Evolutionary conservation across 1,140 invertebrate genomes (phyloP).

Genomic region (Drosophila jambulina): DNA sequence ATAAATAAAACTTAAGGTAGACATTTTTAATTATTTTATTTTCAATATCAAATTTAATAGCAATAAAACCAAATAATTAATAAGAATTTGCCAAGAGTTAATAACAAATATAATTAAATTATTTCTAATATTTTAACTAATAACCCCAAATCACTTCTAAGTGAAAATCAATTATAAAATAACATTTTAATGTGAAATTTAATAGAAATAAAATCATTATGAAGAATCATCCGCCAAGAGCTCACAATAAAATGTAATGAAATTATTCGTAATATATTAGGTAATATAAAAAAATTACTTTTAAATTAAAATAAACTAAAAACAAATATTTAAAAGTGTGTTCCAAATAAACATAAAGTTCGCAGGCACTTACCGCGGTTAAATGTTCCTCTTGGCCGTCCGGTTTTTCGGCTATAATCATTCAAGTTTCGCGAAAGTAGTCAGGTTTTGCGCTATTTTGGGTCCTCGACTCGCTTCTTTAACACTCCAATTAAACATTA

Average conservation of each 20-base stretch:
- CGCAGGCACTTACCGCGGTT: constrained; percentile 5
- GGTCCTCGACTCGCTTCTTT: constrained; percentile 4
- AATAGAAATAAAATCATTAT: too few relatives aligned
- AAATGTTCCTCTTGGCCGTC: constrained; percentile 16
- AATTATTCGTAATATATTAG: too few relatives aligned
- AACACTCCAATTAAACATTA: constrained; percentile 35
- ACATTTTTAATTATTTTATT: not conserved
- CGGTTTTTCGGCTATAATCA: not conserved
- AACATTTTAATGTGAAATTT: too few relatives aligned
- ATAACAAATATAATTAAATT: too few relatives aligned
- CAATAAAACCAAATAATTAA: too few relatives aligned
- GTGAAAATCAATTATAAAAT: too few relatives aligned
- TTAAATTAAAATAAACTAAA: not conserved
- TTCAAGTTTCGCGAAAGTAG: constrained; percentile 1
- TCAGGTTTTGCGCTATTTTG: constrained; percentile 19
- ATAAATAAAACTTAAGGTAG: not conserved
- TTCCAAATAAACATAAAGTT: not conserved
- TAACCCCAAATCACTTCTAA: too few relatives aligned
- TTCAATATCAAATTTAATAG: not conserved
- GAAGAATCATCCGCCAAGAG: too few relatives aligned
- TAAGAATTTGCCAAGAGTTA: too few relatives aligned
- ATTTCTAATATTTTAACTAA: too few relatives aligned
- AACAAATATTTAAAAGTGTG: not conserved
- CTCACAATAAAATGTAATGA: too few relatives aligned
- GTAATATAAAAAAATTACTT: not conserved